Percentiles rank a stretch among this genome's conserved stretches.
These are phyloP conservation scores for Hirundichthys speculiger DNA, from an alignment of 2,113 vertebrate species.

Conservation along the genomic window DNA sequence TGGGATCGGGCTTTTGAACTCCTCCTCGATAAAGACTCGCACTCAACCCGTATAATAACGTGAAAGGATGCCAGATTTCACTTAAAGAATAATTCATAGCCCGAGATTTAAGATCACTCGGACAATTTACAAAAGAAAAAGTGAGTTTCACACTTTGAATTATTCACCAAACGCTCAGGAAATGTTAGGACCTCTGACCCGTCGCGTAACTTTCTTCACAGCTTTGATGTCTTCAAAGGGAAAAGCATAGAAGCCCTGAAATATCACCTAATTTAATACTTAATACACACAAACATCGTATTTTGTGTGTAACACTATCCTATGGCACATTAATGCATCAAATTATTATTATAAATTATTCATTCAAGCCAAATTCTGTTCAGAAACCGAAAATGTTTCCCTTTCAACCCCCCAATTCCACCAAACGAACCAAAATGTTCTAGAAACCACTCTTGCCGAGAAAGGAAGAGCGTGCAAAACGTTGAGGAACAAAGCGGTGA, in stretches of 20 bases:
- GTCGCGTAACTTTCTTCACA: neutral
- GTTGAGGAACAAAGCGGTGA: constrained; percentile 31
- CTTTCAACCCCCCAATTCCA: too few species aligned
- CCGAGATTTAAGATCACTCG: constrained; percentile 4
- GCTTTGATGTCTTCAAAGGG: neutral
- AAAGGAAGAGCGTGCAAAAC: constrained; percentile 1
- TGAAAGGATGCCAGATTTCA: neutral
- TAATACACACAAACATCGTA: too few species aligned
- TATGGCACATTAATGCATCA: too few species aligned
- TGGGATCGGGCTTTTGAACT: constrained; percentile 12
- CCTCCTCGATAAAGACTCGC: constrained; percentile 8
- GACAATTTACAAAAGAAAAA: neutral
- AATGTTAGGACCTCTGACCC: neutral
- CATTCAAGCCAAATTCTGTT: too few species aligned
- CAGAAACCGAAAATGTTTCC: neutral
- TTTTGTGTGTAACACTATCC: too few species aligned
- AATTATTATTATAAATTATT: too few species aligned
- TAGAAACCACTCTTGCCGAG: constrained; percentile 42
- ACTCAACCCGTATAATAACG: neutral
- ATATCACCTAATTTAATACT: neutral
- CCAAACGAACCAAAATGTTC: constrained; percentile 52
- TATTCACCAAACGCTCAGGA: neutral
- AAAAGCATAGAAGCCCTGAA: neutral
- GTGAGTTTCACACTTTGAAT: neutral
- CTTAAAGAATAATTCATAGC: neutral